phyloP scores from a whole-genome alignment of 2,797 vertebrate genomes.

The Enteromius thamalakanensis region DNA sequence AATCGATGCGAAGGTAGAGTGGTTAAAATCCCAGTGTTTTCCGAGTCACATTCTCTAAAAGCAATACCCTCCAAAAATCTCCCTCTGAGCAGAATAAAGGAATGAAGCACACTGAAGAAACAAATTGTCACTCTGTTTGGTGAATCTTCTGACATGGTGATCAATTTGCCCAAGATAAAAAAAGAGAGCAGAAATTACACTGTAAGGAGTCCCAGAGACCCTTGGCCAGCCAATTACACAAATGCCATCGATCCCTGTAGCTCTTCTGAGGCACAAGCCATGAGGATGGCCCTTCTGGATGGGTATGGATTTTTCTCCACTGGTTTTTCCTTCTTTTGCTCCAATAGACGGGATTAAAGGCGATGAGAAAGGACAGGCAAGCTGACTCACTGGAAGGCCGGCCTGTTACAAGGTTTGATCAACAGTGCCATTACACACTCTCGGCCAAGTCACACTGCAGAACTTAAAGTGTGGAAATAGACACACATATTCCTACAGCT shows the following conservation, averaged over 20 bases:
- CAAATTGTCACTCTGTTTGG: slow-evolving; percentile 13
- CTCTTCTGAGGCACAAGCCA: slow-evolving; percentile 37
- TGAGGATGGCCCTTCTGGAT: slow-evolving; percentile 49
- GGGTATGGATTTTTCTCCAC: slow-evolving; percentile 52
- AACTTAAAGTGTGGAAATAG: slow-evolving; percentile 52
- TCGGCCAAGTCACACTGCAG: slow-evolving; percentile 12
- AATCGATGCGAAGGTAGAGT: slow-evolving; percentile 35
- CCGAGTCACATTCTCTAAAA: not conserved
- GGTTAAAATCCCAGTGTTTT: slow-evolving; percentile 18
- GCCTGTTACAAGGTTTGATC: slow-evolving; percentile 55
- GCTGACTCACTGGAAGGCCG: slow-evolving; percentile 35
- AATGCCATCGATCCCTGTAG: slow-evolving; percentile 53
- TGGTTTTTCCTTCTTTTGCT: slow-evolving; percentile 39
- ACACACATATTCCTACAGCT: slow-evolving; percentile 49
- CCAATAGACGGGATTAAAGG: slow-evolving; percentile 50
- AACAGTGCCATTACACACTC: slow-evolving; percentile 36
- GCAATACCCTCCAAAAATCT: not conserved
- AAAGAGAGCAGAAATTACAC: slow-evolving; percentile 49
- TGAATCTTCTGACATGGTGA: slow-evolving; percentile 37
- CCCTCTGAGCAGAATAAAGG: not conserved
- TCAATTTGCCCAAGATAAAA: slow-evolving; percentile 50
- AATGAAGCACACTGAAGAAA: slow-evolving; percentile 29
- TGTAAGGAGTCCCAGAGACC: slow-evolving; percentile 32
- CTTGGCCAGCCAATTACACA: slow-evolving; percentile 51
- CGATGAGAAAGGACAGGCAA: slow-evolving; percentile 45